Conservation (phyloP, 2,113 vertebrate species). For the Leptobrachium ailaonicum region DNA sequence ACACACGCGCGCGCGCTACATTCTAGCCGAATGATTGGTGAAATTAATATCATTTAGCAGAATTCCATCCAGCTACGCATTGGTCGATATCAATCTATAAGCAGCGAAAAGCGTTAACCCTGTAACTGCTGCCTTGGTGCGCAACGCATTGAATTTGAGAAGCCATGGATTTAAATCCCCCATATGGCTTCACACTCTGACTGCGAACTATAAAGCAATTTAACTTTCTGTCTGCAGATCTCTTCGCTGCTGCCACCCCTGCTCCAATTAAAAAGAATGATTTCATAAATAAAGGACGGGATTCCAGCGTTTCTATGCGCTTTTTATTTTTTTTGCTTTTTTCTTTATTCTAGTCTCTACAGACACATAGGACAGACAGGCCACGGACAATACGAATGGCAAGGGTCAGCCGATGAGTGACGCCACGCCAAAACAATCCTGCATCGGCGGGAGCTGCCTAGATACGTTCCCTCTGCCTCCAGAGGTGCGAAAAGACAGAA, state of each 20-base stretch:
- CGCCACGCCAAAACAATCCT: not conserved
- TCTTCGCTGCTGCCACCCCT: not conserved
- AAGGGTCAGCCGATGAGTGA: not conserved
- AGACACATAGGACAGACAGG: too few species aligned
- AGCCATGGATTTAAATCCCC: not conserved
- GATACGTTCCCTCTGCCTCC: slow-evolving; percentile 28
- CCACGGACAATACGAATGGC: not conserved
- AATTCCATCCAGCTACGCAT: not conserved
- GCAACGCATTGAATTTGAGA: not conserved
- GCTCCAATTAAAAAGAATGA: not conserved
- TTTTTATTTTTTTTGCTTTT: not conserved
- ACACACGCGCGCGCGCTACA: not conserved
- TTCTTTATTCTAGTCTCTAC: not conserved
- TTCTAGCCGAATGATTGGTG: not conserved
- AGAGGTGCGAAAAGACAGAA: slow-evolving; percentile 57
- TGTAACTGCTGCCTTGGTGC: not conserved
- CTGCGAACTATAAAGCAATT: not conserved
- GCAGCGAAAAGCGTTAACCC: not conserved
- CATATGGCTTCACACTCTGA: not conserved
- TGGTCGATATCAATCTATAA: not conserved
- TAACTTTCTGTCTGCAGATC: not conserved
- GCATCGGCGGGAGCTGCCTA: slow-evolving; percentile 17
- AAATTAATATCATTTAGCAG: not conserved
- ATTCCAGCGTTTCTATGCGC: not conserved
- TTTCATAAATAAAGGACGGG: not conserved